Base-by-base conservation (phyloP, 2,888 invertebrate species). In the Tiphia femorata region DNA sequence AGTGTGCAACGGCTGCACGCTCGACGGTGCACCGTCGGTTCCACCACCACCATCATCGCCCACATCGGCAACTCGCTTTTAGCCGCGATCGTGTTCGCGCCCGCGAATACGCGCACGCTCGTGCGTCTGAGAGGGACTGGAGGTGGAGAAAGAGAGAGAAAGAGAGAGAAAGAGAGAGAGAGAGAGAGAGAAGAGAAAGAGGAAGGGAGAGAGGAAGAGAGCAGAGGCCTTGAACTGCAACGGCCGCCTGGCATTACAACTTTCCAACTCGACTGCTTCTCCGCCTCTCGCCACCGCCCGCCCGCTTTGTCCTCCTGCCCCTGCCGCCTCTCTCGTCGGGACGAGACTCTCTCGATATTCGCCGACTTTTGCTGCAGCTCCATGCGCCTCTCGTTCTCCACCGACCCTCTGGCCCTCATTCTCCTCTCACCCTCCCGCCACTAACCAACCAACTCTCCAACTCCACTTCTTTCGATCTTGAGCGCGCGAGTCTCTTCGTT, bases 171-270 rank as follows among this genome's bases (percentile, higher is more conserved):
- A 3, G 16, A 16, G 20, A 29, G 29, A 25, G 35, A 25, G n/a
- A 10, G 14, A 23, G 16, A 16, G 17, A 16, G 3, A n/a, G 8
- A n/a, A 7, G 19, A 10, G 25, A 2, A 14, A 30, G 10, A 10
- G 23, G n/a, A 10, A 17, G 2, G 23, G 3, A 43, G n/a, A 21
- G 21, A 2, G 40, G 33, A 17, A 19, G 25, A 12, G 38, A 20
- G 23, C 14, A 10, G 29, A 75, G 73, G 75, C 76, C 76, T 76
- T 76, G 76, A 77, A 76, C 75, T 64, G 75, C 59, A 61, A 59
- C 62, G 61, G 62, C 71, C 57, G 63, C 67, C 63, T 72, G 70
- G 64, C 70, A 70, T 64, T 72, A 75, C 74, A 74, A 73, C 74
- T 77, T n/a, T n/a, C n/a, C n/a, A n/a, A n/a, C n/a, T n/a, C n/a